A percentile compares a stretch with the other conserved stretches of the same genome.
These are phyloP conservation scores for Cheilosia vernalis DNA, from an alignment of 2,888 invertebrate species.

Conservation along the genomic window DNA sequence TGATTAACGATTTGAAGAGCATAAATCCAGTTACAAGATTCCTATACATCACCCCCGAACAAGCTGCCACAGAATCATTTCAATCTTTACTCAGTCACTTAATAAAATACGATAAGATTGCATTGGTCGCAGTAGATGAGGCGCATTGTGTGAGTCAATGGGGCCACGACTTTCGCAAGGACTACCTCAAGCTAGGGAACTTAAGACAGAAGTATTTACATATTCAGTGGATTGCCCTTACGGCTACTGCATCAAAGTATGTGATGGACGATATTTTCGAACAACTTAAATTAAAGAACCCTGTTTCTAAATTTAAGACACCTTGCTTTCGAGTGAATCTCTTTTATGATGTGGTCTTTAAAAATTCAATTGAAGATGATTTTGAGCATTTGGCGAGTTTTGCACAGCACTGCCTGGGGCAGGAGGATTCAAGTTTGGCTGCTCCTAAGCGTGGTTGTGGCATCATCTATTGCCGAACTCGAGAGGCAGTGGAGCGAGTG, in stretches of 20 bases:
- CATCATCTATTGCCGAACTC: constrained; percentile 97
- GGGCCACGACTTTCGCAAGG: constrained; percentile 99
- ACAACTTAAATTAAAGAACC: constrained; percentile 88
- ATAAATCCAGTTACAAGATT: constrained; percentile 91
- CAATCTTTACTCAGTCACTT: constrained; percentile 88
- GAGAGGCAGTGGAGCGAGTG: constrained; percentile 94
- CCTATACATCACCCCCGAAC: constrained; percentile 98
- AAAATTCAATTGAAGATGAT: constrained; percentile 92
- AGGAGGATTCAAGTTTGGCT: constrained; percentile 78
- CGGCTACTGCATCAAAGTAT: constrained; percentile 94
- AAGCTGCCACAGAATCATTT: constrained; percentile 92
- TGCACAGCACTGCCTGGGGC: constrained; percentile 87
- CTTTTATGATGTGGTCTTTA: constrained; percentile 96
- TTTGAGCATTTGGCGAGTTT: constrained; percentile 91
- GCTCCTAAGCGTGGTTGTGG: constrained; percentile 86
- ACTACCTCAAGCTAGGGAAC: constrained; percentile 94
- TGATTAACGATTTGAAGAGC: constrained; percentile 90
- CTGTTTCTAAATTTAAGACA: constrained; percentile 90
- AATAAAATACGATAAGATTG: constrained; percentile 90
- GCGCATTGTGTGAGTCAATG: constrained; percentile 99
- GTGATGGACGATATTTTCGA: constrained; percentile 92
- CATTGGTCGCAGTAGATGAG: constrained; percentile 97
- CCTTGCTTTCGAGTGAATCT: constrained; percentile 96
- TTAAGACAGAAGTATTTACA: constrained; percentile 86
- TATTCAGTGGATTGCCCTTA: constrained; percentile 95